phyloP scores from a whole-genome alignment of 2,888 invertebrate species.

The Acanthosepion lycidas region DNA sequence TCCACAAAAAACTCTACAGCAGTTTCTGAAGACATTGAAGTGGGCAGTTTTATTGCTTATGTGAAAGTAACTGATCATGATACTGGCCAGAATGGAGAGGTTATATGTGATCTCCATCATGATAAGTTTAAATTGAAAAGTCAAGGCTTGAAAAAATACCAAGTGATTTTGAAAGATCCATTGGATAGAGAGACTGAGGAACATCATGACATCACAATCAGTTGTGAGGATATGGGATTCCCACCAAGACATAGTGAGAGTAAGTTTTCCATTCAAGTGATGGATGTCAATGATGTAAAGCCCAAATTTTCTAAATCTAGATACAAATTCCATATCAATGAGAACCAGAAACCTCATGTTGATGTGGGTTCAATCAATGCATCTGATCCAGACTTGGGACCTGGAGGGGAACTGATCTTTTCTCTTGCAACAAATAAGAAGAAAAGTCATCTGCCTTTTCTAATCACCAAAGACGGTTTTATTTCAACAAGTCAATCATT shows the following conservation, averaged over 20 bases:
- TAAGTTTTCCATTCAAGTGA: not conserved
- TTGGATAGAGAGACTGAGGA: slow-evolving; percentile 13
- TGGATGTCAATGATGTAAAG: not conserved
- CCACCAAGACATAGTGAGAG: not conserved
- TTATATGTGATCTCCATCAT: slow-evolving; percentile 1
- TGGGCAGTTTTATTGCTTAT: not conserved
- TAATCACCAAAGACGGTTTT: not conserved
- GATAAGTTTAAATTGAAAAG: slow-evolving; percentile 18
- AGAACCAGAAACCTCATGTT: not conserved
- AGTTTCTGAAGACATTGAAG: not conserved
- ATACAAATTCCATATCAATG: not conserved
- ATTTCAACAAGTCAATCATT: slow-evolving; percentile 8
- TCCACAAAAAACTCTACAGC: not conserved
- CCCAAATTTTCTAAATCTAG: not conserved
- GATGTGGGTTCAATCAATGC: slow-evolving; percentile 1
- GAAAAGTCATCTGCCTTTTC: not conserved
- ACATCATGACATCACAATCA: slow-evolving; percentile 9
- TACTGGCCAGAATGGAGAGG: slow-evolving; percentile 16
- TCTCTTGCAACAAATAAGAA: not conserved
- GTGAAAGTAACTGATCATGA: slow-evolving; percentile 33
- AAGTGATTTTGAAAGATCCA: slow-evolving; percentile 12
- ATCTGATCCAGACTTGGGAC: slow-evolving; percentile 9
- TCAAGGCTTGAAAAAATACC: not conserved
- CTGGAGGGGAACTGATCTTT: slow-evolving; percentile 14
- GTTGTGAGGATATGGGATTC: slow-evolving; percentile 22